phyloP scores from a whole-genome alignment of 1,140 invertebrate species.

The Eulimnadia texana region DNA sequence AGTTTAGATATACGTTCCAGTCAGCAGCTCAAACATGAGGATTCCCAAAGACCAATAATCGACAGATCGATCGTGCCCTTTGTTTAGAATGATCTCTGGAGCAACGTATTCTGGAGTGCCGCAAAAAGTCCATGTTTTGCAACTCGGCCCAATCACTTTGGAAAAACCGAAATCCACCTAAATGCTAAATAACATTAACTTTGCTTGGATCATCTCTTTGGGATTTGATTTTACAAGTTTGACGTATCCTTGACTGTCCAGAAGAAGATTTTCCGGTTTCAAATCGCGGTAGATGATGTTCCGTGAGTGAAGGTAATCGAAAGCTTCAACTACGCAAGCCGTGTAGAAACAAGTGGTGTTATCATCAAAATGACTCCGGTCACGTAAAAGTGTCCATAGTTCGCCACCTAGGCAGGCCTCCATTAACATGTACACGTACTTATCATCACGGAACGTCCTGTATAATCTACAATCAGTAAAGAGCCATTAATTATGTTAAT shows the following conservation, averaged over 20 bases:
- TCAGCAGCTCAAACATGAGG: constrained; percentile 77
- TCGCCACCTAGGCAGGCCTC: constrained; percentile 94
- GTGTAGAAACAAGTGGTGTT: constrained; percentile 71
- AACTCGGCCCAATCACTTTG: constrained; percentile 60
- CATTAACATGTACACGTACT: constrained; percentile 94
- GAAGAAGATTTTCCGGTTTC: constrained; percentile 87
- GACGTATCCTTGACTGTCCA: constrained; percentile 72
- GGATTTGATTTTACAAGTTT: too few relatives aligned
- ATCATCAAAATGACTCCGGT: constrained; percentile 66
- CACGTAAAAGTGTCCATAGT: constrained; percentile 87
- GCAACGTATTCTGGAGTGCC: constrained; percentile 81
- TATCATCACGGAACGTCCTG: constrained; percentile 83
- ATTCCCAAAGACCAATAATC: constrained; percentile 94
- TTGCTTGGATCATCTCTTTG: too few relatives aligned
- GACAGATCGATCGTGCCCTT: constrained; percentile 77
- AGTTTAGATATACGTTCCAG: constrained; percentile 40
- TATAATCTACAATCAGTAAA: constrained; percentile 62
- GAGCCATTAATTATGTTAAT: too few relatives aligned
- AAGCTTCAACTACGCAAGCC: constrained; percentile 83
- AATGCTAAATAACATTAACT: too few relatives aligned
- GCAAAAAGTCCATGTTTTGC: constrained; percentile 94
- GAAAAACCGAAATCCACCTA: constrained; percentile 97
- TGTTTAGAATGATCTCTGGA: constrained; percentile 86
- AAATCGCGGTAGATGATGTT: constrained; percentile 86
- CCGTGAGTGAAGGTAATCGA: constrained; percentile 73